These are phyloP conservation scores for Platerodrilus igneus DNA, from an alignment of 2,888 invertebrate species.

Conservation along the genomic window DNA sequence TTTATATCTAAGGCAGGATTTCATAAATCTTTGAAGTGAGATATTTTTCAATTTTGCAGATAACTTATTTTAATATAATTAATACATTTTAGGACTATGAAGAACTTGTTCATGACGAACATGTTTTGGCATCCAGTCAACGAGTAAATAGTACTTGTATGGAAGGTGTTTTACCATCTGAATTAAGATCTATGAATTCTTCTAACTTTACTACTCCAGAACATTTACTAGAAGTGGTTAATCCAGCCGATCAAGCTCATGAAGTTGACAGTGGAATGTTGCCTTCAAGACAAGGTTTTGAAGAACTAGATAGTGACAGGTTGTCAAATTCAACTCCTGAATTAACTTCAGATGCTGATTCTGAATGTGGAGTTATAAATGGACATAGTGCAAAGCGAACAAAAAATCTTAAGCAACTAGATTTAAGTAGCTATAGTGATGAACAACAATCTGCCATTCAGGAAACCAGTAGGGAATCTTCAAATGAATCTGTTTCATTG, in stretches of 20 bases:
- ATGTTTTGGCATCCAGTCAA: slow-evolving; percentile 7
- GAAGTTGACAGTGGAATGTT: slow-evolving; percentile 10
- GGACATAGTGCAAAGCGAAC: slow-evolving; percentile 9
- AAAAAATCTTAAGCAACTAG: not conserved
- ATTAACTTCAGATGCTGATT: slow-evolving; percentile 25
- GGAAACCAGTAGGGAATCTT: not conserved
- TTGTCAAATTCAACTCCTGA: slow-evolving; percentile 11
- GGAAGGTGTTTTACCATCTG: slow-evolving; percentile 12
- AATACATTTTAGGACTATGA: slow-evolving; percentile 36
- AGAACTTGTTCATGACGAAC: slow-evolving; percentile 40
- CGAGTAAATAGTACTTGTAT: not conserved
- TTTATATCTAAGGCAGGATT: not conserved
- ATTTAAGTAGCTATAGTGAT: slow-evolving; percentile 1
- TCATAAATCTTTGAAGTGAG: not conserved
- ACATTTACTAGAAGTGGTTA: slow-evolving; percentile 10
- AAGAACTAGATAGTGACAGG: not conserved
- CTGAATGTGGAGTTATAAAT: slow-evolving; percentile 22
- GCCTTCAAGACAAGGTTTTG: slow-evolving; percentile 1
- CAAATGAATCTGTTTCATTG: too few species aligned
- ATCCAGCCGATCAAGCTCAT: slow-evolving; percentile 20
- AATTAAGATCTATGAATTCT: too few species aligned
- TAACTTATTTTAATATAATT: not conserved
- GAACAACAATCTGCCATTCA: not conserved
- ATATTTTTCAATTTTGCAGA: not conserved
- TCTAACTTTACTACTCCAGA: not conserved